Evolutionary conservation across 2,113 vertebrate genomes (phyloP).

Genomic region (Pao palembangensis): DNA sequence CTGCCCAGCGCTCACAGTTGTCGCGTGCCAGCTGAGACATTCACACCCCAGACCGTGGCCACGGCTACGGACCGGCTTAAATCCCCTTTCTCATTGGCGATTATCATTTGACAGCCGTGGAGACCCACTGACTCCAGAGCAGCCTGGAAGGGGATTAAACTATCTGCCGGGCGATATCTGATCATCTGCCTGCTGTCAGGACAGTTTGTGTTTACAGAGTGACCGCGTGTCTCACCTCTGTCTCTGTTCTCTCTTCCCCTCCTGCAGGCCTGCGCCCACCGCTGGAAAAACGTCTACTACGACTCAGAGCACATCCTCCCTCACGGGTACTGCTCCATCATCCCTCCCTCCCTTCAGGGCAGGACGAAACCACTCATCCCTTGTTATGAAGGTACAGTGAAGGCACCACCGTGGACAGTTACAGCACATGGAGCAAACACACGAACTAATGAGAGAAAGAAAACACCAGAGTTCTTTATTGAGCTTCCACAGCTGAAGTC

Average conservation of each 20-base stretch:
- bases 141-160: constrained; percentile 18
- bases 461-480: too few species aligned
- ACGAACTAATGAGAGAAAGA: too few species aligned
- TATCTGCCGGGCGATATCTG: constrained; percentile 2
- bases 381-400: constrained; percentile 90
- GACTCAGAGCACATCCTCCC: constrained; percentile 89
- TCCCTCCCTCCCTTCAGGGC: constrained; percentile 85
- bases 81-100: constrained; percentile 39
- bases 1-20: constrained; percentile 29
- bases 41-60: constrained; percentile 67
- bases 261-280: constrained; percentile 91
- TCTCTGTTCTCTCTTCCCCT: constrained; percentile 4
- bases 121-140: constrained; percentile 57
- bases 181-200: constrained; percentile 14
- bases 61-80: constrained; percentile 48
- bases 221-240: constrained; percentile 19
- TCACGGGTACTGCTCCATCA: constrained; percentile 92
- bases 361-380: constrained; percentile 82
- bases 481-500: too few species aligned
- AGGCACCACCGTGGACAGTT: background rate
- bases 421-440: background rate
- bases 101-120: constrained; percentile 54
- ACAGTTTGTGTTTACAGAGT: constrained; percentile 31
- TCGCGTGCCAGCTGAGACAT: constrained; percentile 36
- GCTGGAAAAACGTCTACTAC: constrained; percentile 98